Evolutionary conservation across 1,140 invertebrate species (phyloP).

Genomic region (Pristionchus pacificus): DNA sequence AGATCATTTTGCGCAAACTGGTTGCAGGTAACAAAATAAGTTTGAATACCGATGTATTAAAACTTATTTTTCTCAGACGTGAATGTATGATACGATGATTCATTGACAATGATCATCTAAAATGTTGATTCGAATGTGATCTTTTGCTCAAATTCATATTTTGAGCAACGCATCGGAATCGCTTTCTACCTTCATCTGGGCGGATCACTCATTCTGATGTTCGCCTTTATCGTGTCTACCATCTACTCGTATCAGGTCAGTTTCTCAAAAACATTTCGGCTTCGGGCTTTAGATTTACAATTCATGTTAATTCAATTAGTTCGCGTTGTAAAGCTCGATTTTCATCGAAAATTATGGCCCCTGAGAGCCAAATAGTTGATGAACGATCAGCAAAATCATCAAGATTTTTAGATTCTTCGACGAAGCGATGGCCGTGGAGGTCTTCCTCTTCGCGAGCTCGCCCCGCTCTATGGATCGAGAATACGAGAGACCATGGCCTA

Average conservation of each 20-base stretch:
- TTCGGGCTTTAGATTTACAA: no score
- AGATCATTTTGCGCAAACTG: conserved; percentile 1
- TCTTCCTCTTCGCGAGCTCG: conserved; percentile 20
- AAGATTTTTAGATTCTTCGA: conserved; percentile 9
- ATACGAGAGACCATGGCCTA: conserved; percentile 19
- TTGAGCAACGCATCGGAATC: conserved; percentile 50
- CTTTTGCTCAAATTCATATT: conserved; percentile 1
- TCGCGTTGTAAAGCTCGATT: no score
- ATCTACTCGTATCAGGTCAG: conserved; percentile 45
- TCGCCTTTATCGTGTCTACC: conserved; percentile 50
- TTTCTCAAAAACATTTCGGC: conserved; percentile 12
- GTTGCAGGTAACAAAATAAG: not conserved
- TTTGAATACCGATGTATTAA: conserved; percentile 2
- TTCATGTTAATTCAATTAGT: no score
- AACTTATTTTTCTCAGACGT: not conserved
- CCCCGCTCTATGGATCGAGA: conserved; percentile 22
- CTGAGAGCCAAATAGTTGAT: no score
- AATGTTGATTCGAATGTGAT: not conserved
- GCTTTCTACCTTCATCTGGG: conserved; percentile 51
- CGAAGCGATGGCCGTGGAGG: not conserved
- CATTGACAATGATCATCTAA: conserved; percentile 6
- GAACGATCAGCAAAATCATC: no score
- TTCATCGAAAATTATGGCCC: no score
- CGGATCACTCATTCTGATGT: conserved; percentile 40
- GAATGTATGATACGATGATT: not conserved